Evolutionary conservation across 2,888 invertebrate species (phyloP).

Genomic region (Leptinotarsa tumamoca): DNA sequence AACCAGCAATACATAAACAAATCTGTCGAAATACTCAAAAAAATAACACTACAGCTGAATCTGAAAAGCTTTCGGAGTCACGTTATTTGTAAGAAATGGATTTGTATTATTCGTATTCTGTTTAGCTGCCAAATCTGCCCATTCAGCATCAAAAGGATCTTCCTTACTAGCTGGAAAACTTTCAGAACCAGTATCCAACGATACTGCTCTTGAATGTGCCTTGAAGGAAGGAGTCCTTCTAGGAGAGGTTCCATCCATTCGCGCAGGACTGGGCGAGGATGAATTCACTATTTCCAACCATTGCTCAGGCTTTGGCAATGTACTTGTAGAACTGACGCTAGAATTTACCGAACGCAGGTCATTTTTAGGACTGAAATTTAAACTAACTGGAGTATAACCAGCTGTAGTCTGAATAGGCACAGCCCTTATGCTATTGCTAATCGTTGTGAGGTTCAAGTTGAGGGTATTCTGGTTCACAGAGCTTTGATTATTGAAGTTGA

Average conservation of each 20-base stretch:
- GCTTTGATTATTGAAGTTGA: conserved; percentile 71
- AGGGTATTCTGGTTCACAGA: conserved; percentile 71
- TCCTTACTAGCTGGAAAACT: conserved; percentile 57
- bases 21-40: conserved; percentile 11
- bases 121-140: conserved; percentile 77
- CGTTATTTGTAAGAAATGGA: conserved; percentile 71
- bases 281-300: conserved; percentile 82
- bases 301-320: conserved; percentile 83
- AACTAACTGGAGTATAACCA: conserved; percentile 55
- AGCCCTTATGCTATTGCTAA: conserved; percentile 24
- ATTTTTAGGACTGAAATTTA: conserved; percentile 54
- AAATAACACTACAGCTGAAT: conserved; percentile 69
- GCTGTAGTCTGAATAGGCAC: conserved; percentile 47
- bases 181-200: conserved; percentile 67
- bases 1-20: conserved; percentile 10
- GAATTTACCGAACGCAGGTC: conserved; percentile 43
- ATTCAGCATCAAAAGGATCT: conserved; percentile 88
- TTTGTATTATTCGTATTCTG: conserved; percentile 71
- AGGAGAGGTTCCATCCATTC: conserved; percentile 65
- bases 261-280: conserved; percentile 63
- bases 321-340: conserved; percentile 50
- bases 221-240: conserved; percentile 70
- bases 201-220: conserved; percentile 69
- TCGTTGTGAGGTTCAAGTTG: conserved; percentile 60
- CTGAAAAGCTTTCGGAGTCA: conserved; percentile 71